Evolutionary conservation across 1,140 invertebrate species (phyloP).

Genomic region (Macrobrachium nipponense): DNA sequence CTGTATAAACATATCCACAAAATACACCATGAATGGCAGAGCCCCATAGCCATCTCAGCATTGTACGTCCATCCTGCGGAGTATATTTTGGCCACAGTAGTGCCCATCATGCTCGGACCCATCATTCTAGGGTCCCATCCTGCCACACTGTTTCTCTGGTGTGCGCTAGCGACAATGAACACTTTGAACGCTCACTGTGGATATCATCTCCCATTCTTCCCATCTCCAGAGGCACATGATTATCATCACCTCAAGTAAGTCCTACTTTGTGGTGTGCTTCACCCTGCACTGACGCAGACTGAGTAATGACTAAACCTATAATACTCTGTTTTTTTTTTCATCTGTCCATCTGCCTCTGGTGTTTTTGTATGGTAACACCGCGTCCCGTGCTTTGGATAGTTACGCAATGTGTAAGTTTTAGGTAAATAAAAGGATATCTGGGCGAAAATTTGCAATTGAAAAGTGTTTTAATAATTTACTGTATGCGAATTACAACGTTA

Average conservation of each 20-base stretch:
- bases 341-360: no score
- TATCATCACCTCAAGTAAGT: slow-evolving; percentile 89
- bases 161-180: slow-evolving; percentile 81
- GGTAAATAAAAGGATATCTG: no score
- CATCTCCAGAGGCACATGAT: slow-evolving; percentile 89
- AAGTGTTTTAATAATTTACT: no score
- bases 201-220: slow-evolving; percentile 89
- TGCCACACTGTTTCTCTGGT: slow-evolving; percentile 86
- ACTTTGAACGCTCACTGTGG: slow-evolving; percentile 89
- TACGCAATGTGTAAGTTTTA: no score
- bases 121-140: slow-evolving; percentile 85
- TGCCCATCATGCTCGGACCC: slow-evolving; percentile 84
- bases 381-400: no score
- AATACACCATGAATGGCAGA: slow-evolving; percentile 86
- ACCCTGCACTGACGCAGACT: no score
- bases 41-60: slow-evolving; percentile 83
- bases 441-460: no score
- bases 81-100: slow-evolving; percentile 84
- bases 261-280: slow-evolving; percentile 14
- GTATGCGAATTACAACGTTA: no score
- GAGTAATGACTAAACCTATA: no score
- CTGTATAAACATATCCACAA: slow-evolving; percentile 89
- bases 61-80: slow-evolving; percentile 90
- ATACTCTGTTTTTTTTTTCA: no score
- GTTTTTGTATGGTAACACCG: no score